Percentiles rank a stretch among this genome's conserved stretches.
Conservation (phyloP, 1,140 invertebrate species). For the Drosophila bifasciata region DNA sequence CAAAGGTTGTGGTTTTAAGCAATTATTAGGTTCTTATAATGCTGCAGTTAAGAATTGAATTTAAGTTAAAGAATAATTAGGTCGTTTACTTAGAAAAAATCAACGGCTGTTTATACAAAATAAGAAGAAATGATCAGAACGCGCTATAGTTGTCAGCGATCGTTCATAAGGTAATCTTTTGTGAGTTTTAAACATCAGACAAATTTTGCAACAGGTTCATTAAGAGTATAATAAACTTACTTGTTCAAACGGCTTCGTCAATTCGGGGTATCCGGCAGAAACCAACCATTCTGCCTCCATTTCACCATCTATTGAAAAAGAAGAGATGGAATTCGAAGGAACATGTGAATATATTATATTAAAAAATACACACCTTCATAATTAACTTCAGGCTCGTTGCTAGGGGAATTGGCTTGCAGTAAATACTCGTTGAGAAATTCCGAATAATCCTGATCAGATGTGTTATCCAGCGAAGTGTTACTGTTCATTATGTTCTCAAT, state of each 20-base stretch:
- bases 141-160: no score
- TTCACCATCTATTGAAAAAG: conserved; percentile 72
- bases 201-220: neutral
- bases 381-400: conserved; percentile 71
- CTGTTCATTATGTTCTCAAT: conserved; percentile 57
- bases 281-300: conserved; percentile 83
- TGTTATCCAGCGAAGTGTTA: conserved; percentile 64
- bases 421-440: conserved; percentile 82
- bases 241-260: conserved; percentile 81
- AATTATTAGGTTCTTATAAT: no score
- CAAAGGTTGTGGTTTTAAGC: no score
- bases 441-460: conserved; percentile 77
- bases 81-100: no score
- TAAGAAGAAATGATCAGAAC: no score
- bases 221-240: conserved; percentile 42
- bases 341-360: neutral
- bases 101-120: no score
- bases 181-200: neutral
- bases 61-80: no score
- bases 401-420: conserved; percentile 69
- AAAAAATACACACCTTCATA: conserved; percentile 70
- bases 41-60: no score
- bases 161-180: no score
- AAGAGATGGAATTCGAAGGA: neutral
- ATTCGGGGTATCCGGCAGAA: conserved; percentile 79